Percentiles rank a stretch among this genome's conserved stretches.
Evolutionary conservation across 2,888 invertebrate genomes (phyloP).

Genomic region (Oeneis ivallda): DNA sequence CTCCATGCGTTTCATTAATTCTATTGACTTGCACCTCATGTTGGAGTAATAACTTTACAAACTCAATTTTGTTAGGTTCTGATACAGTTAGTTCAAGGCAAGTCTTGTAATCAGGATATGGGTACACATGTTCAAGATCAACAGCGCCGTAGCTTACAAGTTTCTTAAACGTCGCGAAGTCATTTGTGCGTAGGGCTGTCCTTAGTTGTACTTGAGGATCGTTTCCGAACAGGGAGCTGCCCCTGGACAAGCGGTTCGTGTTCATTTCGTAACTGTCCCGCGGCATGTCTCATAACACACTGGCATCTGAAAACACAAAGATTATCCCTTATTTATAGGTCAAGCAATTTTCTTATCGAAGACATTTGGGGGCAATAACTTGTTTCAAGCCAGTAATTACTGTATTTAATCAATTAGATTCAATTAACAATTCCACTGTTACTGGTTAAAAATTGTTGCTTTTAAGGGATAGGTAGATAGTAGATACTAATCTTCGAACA

Average conservation of each 20-base stretch:
- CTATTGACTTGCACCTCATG: conserved; percentile 83
- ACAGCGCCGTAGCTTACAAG: conserved; percentile 72
- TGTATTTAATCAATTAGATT: conserved; percentile 60
- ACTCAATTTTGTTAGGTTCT: conserved; percentile 74
- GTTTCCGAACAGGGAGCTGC: conserved; percentile 69
- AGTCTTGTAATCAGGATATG: conserved; percentile 81
- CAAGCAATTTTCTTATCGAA: conserved; percentile 59
- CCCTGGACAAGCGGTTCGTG: conserved; percentile 63
- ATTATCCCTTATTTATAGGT: conserved; percentile 42
- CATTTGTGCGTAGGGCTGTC: conserved; percentile 77
- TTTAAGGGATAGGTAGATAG: conserved; percentile 13
- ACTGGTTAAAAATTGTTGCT: conserved; percentile 18
- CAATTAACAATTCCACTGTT: conserved; percentile 44
- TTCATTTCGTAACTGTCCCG: conserved; percentile 77
- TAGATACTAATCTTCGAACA: conserved; percentile 23
- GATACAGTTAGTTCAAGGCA: conserved; percentile 82
- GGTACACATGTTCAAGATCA: conserved; percentile 80
- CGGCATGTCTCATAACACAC: conserved; percentile 67
- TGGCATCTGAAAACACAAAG: conserved; percentile 70
- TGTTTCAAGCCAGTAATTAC: conserved; percentile 50
- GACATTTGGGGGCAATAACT: conserved; percentile 25
- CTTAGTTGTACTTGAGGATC: conserved; percentile 77
- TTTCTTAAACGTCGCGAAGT: conserved; percentile 75
- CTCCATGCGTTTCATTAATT: conserved; percentile 78
- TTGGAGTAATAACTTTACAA: conserved; percentile 81